Percentiles rank a stretch among this genome's conserved stretches.
These are phyloP conservation scores for Sebastes diploproa DNA, from an alignment of 2,797 vertebrate species.

Conservation along the genomic window DNA sequence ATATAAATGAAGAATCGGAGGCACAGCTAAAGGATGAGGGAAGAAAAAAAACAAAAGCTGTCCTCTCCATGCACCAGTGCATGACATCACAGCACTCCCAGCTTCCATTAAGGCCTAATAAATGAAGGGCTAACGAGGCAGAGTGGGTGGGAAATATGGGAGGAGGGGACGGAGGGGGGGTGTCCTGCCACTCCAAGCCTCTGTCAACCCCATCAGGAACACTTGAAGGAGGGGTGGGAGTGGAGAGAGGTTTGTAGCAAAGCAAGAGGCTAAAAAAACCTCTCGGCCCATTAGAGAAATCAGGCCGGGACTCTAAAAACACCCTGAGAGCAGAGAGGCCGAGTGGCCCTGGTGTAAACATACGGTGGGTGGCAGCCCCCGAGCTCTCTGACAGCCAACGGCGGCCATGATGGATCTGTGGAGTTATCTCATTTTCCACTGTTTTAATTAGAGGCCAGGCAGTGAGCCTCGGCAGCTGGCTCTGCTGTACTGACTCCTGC, in stretches of 20 bases:
- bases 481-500: slow-evolving; percentile 91
- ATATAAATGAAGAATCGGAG: slow-evolving; percentile 28
- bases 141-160: slow-evolving; percentile 75
- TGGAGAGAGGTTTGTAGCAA: slow-evolving; percentile 59
- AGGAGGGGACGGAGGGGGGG: slow-evolving; percentile 37
- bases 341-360: slow-evolving; percentile 90
- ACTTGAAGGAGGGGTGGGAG: slow-evolving; percentile 71
- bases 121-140: slow-evolving; percentile 84
- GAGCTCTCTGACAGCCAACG: slow-evolving; percentile 89
- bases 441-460: slow-evolving; percentile 99
- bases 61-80: slow-evolving; percentile 71
- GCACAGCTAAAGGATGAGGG: slow-evolving; percentile 35
- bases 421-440: slow-evolving; percentile 99
- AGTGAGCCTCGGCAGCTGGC: slow-evolving; percentile 96
- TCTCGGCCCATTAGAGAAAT: slow-evolving; percentile 86
- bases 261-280: slow-evolving; percentile 77
- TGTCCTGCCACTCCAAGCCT: slow-evolving; percentile 71
- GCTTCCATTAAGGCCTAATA: slow-evolving; percentile 86
- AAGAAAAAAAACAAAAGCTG: slow-evolving; percentile 53
- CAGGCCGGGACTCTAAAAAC: slow-evolving; percentile 85
- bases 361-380: slow-evolving; percentile 92
- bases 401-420: slow-evolving; percentile 95
- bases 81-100: slow-evolving; percentile 83
- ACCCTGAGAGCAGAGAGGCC: slow-evolving; percentile 82
- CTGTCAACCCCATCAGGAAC: slow-evolving; percentile 79